A percentile compares a stretch with the other conserved stretches of the same genome.
These are phyloP conservation scores for Marasmarcha lunaedactyla DNA, from an alignment of 2,888 invertebrate species.

Conservation along the genomic window DNA sequence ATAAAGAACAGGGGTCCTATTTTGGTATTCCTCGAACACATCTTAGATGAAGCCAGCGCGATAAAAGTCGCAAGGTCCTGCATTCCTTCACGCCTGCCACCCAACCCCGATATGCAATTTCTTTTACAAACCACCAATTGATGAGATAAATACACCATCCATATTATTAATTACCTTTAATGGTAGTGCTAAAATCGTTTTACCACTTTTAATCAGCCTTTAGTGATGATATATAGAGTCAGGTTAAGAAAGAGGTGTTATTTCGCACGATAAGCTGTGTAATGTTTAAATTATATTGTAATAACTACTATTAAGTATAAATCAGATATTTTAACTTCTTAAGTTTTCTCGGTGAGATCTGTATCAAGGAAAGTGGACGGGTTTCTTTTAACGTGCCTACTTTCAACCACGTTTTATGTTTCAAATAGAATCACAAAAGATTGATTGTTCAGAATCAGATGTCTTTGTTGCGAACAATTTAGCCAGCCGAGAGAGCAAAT, in stretches of 20 bases:
- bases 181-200: slow-evolving; percentile 1
- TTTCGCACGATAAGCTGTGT: background rate
- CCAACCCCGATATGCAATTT: slow-evolving; percentile 13
- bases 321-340: too few species aligned
- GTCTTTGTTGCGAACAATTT: slow-evolving; percentile 4
- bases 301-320: too few species aligned
- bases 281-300: too few species aligned
- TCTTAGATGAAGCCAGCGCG: slow-evolving; percentile 38
- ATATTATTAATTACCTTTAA: slow-evolving; percentile 1
- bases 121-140: slow-evolving; percentile 4
- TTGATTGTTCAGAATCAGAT: too few species aligned
- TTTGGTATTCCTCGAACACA: slow-evolving; percentile 39
- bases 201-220: background rate
- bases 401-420: too few species aligned
- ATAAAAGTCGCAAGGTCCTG: slow-evolving; percentile 39
- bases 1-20: slow-evolving; percentile 13
- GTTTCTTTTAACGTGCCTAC: too few species aligned
- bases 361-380: too few species aligned
- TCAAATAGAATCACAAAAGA: too few species aligned
- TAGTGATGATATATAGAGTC: background rate
- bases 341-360: too few species aligned
- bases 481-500: slow-evolving; percentile 40
- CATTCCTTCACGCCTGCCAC: slow-evolving; percentile 42
- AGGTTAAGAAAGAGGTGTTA: background rate
- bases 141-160: background rate